Conservation (phyloP, 2,888 invertebrate genomes). For the Notodonta dromedarius region DNA sequence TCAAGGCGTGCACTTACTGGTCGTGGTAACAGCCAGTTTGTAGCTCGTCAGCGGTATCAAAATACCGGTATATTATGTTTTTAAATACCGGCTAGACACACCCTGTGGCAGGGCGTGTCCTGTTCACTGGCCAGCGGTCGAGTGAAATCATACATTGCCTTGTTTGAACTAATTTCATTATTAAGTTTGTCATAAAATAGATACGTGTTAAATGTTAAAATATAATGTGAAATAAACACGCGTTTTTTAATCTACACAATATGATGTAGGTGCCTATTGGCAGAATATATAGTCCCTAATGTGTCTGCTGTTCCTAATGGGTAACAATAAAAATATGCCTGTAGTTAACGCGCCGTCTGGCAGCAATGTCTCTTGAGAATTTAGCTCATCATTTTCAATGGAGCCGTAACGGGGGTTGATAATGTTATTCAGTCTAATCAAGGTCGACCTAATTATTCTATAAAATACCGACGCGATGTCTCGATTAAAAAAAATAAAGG, state of each 20-base stretch:
- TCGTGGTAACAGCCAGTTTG: slow-evolving; percentile 45
- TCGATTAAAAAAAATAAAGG: slow-evolving; percentile 30
- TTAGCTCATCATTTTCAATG: slow-evolving; percentile 20
- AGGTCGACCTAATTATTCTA: slow-evolving; percentile 28
- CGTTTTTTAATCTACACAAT: no score
- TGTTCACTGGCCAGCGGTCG: slow-evolving; percentile 23
- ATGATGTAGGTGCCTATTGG: not conserved
- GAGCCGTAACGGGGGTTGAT: slow-evolving; percentile 30
- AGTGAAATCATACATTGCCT: slow-evolving; percentile 42
- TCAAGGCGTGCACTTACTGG: slow-evolving; percentile 73
- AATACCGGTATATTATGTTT: slow-evolving; percentile 28
- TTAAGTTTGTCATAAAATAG: slow-evolving; percentile 18
- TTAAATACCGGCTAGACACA: slow-evolving; percentile 44
- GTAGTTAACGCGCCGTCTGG: slow-evolving; percentile 2
- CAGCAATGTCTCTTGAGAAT: slow-evolving; percentile 26
- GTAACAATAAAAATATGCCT: not conserved
- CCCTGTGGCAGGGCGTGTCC: slow-evolving; percentile 50
- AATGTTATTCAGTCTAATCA: slow-evolving; percentile 24
- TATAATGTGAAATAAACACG: no score
- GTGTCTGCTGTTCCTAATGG: not conserved
- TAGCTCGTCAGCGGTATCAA: slow-evolving; percentile 41
- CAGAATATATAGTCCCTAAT: not conserved
- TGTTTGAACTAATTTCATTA: slow-evolving; percentile 51
- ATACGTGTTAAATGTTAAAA: not conserved
- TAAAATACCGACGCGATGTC: slow-evolving; percentile 14